Base-by-base conservation (phyloP, 2,113 vertebrate genomes). In the Indicator maculatus region DNA sequence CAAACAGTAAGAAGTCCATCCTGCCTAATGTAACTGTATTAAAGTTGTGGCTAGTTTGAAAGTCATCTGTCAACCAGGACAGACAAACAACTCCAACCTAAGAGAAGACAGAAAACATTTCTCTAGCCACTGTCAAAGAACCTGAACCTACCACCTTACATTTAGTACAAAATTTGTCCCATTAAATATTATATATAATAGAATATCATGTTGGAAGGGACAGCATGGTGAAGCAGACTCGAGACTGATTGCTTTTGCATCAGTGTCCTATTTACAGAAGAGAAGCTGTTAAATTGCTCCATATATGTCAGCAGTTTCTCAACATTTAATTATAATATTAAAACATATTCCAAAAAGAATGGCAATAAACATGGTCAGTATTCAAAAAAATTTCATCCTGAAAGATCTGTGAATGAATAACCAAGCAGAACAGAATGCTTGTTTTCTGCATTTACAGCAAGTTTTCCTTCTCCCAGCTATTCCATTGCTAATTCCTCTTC, bases 341-440 rank as follows among this genome's bases (percentile, higher is more conserved):
- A 86, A 90, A 81, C 16, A 52, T 28, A 66, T 39, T 83, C 19
- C 26, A 64, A 50, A 67, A 88, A 80, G 28, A 88, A 86, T 9
- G 7, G 28, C 9, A 91, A 81, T 75, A 26, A 26, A 56, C 8
- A 15, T 71, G 44, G 58, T 58, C 65, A 92, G 5, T 33, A 38
- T 52, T 56, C 4, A 74, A 72, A 67, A 70, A 76, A 70, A 74
- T 5, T 4, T 75, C 19, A 82, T 31, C 63, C 77, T 69, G 21
- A 65, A 92, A 79, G 61, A 75, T 69, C 44, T 58, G 36, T 84
- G 81, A 93, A 90, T 66, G 80, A 94, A 30, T n/a, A 94, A 61
- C 21, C 36, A 79, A 61, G 47, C 28, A 83, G 23, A 95, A 83
- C 21, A 63, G 24, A 81, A 83, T 11, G 8, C 33, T 38, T 80